Evolutionary conservation across 2,113 vertebrate genomes (phyloP).

Genomic region (Mustela nigripes): DNA sequence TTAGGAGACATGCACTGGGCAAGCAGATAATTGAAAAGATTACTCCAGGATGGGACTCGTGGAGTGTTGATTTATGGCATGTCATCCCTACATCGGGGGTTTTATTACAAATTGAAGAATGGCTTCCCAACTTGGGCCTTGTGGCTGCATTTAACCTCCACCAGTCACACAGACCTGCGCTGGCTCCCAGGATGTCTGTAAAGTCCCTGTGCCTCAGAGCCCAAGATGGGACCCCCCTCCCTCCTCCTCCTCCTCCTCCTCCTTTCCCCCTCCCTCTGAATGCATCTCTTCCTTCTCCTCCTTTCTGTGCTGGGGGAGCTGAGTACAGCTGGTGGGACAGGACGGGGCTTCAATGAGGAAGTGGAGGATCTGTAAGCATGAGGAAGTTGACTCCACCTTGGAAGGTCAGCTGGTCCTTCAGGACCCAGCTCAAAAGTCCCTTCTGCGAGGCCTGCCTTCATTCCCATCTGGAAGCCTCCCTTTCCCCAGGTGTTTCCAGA

Average conservation of each 20-base stretch:
- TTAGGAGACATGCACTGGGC: not conserved
- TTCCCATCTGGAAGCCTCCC: not conserved
- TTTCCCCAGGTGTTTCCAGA: not conserved
- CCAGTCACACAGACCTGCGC: not conserved
- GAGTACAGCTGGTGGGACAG: too few relatives aligned
- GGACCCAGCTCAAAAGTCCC: not conserved
- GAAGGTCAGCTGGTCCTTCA: fast-evolving
- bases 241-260: fast-evolving
- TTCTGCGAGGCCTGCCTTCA: not conserved
- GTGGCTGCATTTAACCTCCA: constrained; percentile 32
- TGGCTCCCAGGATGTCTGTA: not conserved
- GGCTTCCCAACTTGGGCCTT: not conserved
- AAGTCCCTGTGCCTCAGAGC: not conserved
- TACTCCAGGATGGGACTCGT: not conserved
- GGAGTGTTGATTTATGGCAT: constrained; percentile 57
- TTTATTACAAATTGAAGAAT: constrained; percentile 83
- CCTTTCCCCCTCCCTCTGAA: too few relatives aligned
- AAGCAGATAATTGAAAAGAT: constrained; percentile 83
- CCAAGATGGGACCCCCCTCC: not conserved
- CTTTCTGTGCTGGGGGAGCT: not conserved
- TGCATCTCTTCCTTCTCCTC: not conserved
- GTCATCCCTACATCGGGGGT: constrained; percentile 50
- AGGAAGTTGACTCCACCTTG: fast-evolving
- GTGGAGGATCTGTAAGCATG: fast-evolving
- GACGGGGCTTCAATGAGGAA: fast-evolving